Evolutionary conservation across 2,797 vertebrate genomes (phyloP).

Genomic region (Enteromius mattozi): DNA sequence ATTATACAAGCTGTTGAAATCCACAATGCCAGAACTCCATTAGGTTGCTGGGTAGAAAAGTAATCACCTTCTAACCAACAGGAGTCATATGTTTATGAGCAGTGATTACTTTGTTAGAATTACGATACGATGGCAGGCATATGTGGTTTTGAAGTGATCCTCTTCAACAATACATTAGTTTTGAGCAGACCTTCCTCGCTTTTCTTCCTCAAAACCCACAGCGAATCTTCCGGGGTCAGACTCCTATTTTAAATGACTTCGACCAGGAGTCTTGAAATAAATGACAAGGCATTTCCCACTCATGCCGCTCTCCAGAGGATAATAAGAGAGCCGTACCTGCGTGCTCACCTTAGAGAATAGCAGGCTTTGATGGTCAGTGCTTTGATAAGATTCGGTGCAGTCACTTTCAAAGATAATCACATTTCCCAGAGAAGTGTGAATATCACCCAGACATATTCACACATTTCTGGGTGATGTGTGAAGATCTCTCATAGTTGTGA

Average conservation of each 20-base stretch:
- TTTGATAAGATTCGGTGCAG: constrained; percentile 39
- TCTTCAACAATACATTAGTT: constrained; percentile 63
- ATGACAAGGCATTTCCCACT: constrained; percentile 45
- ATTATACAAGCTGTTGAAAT: constrained; percentile 74
- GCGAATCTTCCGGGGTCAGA: constrained; percentile 29
- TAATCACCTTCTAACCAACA: constrained; percentile 69
- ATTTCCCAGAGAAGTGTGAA: constrained; percentile 47
- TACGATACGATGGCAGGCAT: constrained; percentile 67
- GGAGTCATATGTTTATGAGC: constrained; percentile 70
- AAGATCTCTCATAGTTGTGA: constrained; percentile 42
- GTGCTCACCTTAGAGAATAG: constrained; percentile 23
- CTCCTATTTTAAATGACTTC: constrained; percentile 38
- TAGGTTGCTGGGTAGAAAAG: constrained; percentile 70
- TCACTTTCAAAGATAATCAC: constrained; percentile 52
- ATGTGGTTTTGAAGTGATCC: constrained; percentile 70
- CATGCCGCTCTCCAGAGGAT: not conserved
- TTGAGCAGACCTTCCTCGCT: constrained; percentile 58
- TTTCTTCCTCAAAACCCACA: constrained; percentile 41
- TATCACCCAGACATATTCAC: constrained; percentile 44
- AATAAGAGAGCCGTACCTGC: constrained; percentile 1
- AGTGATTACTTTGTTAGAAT: constrained; percentile 75
- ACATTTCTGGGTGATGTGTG: constrained; percentile 46
- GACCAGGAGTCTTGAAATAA: constrained; percentile 40
- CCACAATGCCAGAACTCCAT: constrained; percentile 72
- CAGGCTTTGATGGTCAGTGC: constrained; percentile 43